These are phyloP conservation scores for Oscheius sp. DNA, from an alignment of 2,888 invertebrate species.

Conservation along the genomic window DNA sequence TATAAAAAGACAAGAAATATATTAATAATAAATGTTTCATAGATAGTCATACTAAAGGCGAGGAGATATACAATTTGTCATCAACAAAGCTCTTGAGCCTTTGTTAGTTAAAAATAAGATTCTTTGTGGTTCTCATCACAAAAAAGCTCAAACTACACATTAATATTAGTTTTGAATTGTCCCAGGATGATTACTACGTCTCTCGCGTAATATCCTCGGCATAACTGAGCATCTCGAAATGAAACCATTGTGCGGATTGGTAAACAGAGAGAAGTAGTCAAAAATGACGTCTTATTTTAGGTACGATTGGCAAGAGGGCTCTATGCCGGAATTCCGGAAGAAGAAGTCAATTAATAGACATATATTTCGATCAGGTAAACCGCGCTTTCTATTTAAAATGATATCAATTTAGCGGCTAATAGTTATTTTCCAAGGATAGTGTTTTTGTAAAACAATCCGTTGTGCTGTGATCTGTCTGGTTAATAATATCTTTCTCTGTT, in stretches of 20 bases:
- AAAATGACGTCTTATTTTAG: conserved; percentile 35
- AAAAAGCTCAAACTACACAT: no score
- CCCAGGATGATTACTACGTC: neutral
- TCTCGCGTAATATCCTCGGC: neutral
- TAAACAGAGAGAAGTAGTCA: neutral
- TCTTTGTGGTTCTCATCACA: no score
- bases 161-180: no score
- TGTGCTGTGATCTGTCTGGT: neutral
- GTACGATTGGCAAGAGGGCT: conserved; percentile 60
- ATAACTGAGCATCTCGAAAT: neutral
- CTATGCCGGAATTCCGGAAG: neutral
- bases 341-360: neutral
- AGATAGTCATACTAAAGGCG: no score
- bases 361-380: neutral
- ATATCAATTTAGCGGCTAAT: neutral
- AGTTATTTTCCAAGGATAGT: neutral
- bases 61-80: no score
- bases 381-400: neutral
- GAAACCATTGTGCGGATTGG: neutral
- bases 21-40: no score
- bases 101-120: no score
- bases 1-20: no score
- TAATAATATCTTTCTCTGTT: neutral
- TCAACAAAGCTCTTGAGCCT: no score
- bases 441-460: neutral